Conservation (phyloP, 2,888 invertebrate genomes). For the Colostygia pectinataria region DNA sequence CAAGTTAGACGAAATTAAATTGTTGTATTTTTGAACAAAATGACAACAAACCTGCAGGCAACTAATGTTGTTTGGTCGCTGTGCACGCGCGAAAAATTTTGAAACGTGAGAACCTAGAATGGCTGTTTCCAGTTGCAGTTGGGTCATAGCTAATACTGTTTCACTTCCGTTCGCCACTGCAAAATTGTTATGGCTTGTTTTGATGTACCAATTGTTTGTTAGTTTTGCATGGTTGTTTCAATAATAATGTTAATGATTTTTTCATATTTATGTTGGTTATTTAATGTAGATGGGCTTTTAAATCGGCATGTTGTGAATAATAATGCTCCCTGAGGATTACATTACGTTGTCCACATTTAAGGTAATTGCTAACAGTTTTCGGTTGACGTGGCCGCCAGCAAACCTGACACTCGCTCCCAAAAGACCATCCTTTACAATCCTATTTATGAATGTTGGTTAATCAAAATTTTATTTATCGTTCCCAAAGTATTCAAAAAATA, state of each 20-base stretch:
- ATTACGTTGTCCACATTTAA: slow-evolving; percentile 81
- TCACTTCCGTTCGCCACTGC: slow-evolving; percentile 15
- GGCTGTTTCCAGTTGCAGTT: slow-evolving; percentile 31
- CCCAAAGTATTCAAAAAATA: slow-evolving; percentile 25
- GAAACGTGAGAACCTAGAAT: slow-evolving; percentile 23
- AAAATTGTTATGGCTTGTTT: slow-evolving; percentile 26
- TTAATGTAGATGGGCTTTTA: slow-evolving; percentile 69
- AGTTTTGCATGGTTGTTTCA: slow-evolving; percentile 3
- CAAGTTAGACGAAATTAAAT: slow-evolving; percentile 79
- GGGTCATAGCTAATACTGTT: slow-evolving; percentile 23
- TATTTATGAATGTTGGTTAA: slow-evolving; percentile 78
- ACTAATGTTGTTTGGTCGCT: slow-evolving; percentile 35
- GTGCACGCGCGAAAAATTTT: slow-evolving; percentile 31
- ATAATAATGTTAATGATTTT: too few species aligned
- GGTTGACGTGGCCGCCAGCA: slow-evolving; percentile 74
- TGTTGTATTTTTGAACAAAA: slow-evolving; percentile 78
- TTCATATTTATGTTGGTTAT: slow-evolving; percentile 2
- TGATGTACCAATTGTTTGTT: slow-evolving; percentile 2
- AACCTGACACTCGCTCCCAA: slow-evolving; percentile 74
- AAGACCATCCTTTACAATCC: slow-evolving; percentile 75
- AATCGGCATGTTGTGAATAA: slow-evolving; percentile 78
- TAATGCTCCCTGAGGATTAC: slow-evolving; percentile 74
- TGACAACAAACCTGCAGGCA: slow-evolving; percentile 52
- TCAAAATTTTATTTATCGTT: slow-evolving; percentile 71
- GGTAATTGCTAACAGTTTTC: slow-evolving; percentile 80